Evolutionary conservation across 2,113 vertebrate genomes (phyloP).

Genomic region (Recurvirostra avosetta): DNA sequence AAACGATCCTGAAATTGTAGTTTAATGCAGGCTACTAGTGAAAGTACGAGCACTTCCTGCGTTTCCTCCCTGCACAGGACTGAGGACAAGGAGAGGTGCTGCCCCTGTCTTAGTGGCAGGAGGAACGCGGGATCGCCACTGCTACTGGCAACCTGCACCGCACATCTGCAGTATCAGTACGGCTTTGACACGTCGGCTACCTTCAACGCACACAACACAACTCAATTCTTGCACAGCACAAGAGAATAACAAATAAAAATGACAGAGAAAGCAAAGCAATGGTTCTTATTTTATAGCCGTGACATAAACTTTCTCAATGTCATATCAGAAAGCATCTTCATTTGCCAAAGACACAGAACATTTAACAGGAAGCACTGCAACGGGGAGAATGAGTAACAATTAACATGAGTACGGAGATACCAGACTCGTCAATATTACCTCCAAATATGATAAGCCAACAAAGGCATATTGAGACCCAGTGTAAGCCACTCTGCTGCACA

Average conservation of each 20-base stretch:
- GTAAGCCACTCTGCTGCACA: constrained; percentile 98
- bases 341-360: neutral
- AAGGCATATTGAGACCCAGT: constrained; percentile 92
- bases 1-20: neutral
- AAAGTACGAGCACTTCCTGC: neutral
- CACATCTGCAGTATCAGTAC: fast-evolving
- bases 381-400: neutral
- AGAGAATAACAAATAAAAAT: neutral
- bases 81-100: neutral
- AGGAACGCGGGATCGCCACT: neutral
- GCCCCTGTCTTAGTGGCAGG: fast-evolving
- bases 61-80: neutral
- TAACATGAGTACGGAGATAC: neutral
- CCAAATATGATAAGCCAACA: constrained; percentile 98
- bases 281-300: neutral
- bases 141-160: fast-evolving
- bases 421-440: constrained; percentile 76
- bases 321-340: neutral
- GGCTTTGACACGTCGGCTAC: fast-evolving
- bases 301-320: neutral
- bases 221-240: neutral
- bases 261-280: neutral
- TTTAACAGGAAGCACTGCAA: neutral
- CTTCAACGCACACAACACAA: neutral
- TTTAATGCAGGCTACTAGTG: neutral